Conservation (phyloP, 2,888 invertebrate species). For the Holacanthella duospinosa region DNA sequence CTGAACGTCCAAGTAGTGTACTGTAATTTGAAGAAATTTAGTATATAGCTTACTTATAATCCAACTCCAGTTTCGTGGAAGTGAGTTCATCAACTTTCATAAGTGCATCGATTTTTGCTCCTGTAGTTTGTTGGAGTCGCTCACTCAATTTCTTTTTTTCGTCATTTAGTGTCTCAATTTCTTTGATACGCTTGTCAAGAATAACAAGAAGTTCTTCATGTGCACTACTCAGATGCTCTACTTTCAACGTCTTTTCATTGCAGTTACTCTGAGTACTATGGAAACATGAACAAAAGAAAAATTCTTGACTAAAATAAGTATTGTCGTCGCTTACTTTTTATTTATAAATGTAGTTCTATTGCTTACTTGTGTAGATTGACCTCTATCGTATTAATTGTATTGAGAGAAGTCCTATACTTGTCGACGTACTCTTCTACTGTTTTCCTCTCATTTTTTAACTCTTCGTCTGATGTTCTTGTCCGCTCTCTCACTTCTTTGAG, state of each 20-base stretch:
- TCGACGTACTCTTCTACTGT: conserved; percentile 17
- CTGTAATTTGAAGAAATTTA: conserved; percentile 5
- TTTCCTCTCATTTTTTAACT: conserved; percentile 14
- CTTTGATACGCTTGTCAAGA: conserved; percentile 59
- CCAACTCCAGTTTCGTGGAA: conserved; percentile 64
- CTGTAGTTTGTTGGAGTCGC: conserved; percentile 63
- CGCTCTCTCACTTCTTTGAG: conserved; percentile 9
- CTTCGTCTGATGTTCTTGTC: conserved; percentile 6
- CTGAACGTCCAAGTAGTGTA: background rate
- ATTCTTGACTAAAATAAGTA: background rate
- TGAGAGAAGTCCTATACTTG: conserved; percentile 14
- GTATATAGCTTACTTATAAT: conserved; percentile 51
- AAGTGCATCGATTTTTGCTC: conserved; percentile 72
- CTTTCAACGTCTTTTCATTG: conserved; percentile 55
- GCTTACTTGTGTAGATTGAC: conserved; percentile 14
- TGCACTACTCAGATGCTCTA: conserved; percentile 62
- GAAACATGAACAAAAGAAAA: background rate
- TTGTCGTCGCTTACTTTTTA: background rate
- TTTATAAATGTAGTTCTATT: background rate
- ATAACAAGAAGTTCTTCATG: conserved; percentile 61
- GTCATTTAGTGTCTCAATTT: conserved; percentile 59
- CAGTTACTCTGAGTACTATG: conserved; percentile 45
- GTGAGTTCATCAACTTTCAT: conserved; percentile 68
- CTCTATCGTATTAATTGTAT: conserved; percentile 15
- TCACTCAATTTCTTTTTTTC: conserved; percentile 59